phyloP scores from a whole-genome alignment of 2,113 vertebrate species.

The Tachycineta bicolor region DNA sequence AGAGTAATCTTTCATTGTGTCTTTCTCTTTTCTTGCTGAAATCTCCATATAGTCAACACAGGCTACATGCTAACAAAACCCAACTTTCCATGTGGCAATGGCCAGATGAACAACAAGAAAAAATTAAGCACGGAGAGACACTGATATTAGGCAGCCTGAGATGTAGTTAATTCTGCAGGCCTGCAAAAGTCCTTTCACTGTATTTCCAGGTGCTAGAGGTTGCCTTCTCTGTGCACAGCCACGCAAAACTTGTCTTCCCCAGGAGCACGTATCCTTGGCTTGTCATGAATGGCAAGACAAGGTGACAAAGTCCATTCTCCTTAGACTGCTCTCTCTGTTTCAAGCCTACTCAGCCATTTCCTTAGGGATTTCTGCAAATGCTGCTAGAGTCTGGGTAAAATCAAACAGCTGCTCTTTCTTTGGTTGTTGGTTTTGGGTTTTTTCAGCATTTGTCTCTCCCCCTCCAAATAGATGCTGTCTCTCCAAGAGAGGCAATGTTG shows the following conservation, averaged over 20 bases:
- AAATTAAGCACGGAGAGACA: not conserved
- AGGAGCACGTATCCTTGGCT: not conserved
- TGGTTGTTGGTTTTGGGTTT: not conserved
- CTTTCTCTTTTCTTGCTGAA: not conserved
- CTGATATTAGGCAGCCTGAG: not conserved
- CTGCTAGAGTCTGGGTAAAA: not conserved
- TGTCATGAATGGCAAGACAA: not conserved
- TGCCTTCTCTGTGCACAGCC: not conserved
- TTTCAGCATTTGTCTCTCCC: not conserved
- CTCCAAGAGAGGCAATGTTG: not conserved
- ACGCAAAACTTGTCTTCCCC: not conserved
- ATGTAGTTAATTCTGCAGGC: not conserved
- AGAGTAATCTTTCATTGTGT: not conserved
- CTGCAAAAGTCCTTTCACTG: not conserved
- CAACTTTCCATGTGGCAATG: not conserved
- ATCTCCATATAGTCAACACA: not conserved
- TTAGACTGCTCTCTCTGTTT: not conserved
- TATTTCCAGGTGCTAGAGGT: not conserved
- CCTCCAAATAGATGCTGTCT: not conserved
- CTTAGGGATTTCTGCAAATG: not conserved
- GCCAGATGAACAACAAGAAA: not conserved
- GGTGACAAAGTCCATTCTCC: not conserved
- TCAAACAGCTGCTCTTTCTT: not conserved
- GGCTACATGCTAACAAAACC: not conserved
- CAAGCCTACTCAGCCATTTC: not conserved